phyloP scores from a whole-genome alignment of 2,888 invertebrate genomes.

The Gortyna flavago region DNA sequence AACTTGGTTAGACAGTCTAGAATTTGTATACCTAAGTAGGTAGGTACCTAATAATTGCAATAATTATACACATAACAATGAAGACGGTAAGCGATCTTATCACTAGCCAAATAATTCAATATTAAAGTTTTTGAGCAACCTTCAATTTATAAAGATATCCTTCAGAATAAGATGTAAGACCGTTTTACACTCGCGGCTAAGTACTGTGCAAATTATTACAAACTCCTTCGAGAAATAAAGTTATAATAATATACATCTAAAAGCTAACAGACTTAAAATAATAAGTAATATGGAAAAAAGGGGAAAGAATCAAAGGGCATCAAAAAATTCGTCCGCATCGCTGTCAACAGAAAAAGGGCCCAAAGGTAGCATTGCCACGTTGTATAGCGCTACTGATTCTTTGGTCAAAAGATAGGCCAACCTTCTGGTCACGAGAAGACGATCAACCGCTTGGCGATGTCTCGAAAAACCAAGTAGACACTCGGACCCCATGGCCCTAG shows the following conservation, averaged over 20 bases:
- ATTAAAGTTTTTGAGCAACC: conserved; percentile 8
- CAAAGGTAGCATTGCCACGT: not conserved
- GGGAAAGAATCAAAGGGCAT: not conserved
- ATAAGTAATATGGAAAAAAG: not conserved
- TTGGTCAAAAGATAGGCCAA: not conserved
- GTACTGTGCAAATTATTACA: not conserved
- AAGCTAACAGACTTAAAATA: not conserved
- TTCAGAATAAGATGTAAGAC: conserved; percentile 15
- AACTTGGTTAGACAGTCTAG: not conserved
- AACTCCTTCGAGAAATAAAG: not conserved
- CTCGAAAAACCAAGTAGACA: not conserved
- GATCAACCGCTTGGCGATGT: not conserved
- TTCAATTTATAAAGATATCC: conserved; percentile 12
- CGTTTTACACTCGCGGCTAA: conserved; percentile 2
- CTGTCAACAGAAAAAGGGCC: not conserved
- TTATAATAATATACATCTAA: no score
- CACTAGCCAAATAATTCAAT: conserved; percentile 5
- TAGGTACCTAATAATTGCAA: not conserved
- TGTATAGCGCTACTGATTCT: not conserved
- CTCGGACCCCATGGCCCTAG: no score
- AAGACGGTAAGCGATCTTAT: conserved; percentile 42
- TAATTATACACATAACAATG: conserved; percentile 26
- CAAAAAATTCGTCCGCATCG: not conserved
- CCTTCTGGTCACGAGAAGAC: not conserved
- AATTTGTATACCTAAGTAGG: not conserved